Base-by-base conservation (phyloP, 2,797 vertebrate genomes). In the Tenualosa ilisha region DNA sequence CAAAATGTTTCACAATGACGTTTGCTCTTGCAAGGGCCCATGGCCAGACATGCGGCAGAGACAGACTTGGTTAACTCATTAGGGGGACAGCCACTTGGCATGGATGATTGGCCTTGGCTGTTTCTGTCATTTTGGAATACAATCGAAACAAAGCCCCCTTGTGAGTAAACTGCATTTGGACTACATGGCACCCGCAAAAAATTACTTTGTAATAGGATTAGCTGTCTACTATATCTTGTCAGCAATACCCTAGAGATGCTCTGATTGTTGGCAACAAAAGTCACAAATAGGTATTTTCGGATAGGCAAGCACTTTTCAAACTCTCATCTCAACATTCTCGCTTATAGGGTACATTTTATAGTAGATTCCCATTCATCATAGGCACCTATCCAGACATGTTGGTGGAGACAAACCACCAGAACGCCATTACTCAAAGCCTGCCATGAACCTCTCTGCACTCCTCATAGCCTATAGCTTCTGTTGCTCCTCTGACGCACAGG, bases 401-500 rank as follows among this genome's bases (percentile, higher is more conserved):
- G 7, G 17, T 79, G 72, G 72, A 79, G 72, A 40, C 68, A 43
- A 6, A 75, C 20, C 72, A 79, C 40, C 83, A 84, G 85, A 75
- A 85, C 31, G 85, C 43, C 86, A 89, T 90, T 88, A 72, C 83
- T 86, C 72, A 82, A 31, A 89, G 84, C 86, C 87, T 89, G 90
- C 88, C 89, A 89, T 89, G 84, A 92, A 90, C 87, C 92, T 90
- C 88, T 92, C 86, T 92, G 85, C 90, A 86, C 86, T 91, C 89
- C 89, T 79, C 40, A 79, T 5, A 79, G 87, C 91, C 86, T 93
- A 89, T 93, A 89, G 91, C 92, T 93, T 89, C 90, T 86, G 86
- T 91, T 84, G 83, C 88, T 90, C 87, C 85, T 91, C 88, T 95
- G 90, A 95, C 92, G 54, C 88, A 89, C 82, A 89, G 89, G 86